Evolutionary conservation across 2,113 vertebrate species (phyloP), one percentile per base, ranked within the genome.

Genomic region (Empidonax alnorum): DNA sequence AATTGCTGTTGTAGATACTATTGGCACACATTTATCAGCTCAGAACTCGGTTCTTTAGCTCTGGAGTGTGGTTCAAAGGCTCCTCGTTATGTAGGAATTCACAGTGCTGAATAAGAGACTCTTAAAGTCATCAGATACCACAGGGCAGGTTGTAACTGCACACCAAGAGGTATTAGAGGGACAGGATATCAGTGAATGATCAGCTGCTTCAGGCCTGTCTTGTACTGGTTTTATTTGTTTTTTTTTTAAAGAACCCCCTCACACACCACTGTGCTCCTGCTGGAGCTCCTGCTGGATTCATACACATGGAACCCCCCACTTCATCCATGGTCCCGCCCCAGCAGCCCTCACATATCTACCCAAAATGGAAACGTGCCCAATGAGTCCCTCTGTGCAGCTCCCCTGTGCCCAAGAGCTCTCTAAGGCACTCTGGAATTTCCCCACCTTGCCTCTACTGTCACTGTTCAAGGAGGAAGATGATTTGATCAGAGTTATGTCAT

Each of bases 401-500:
- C 31, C 61, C 56, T 37, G 33, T 20, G 68, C 41, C n/a, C 2
- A 9, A 69, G 63, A 2, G 14, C 58, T 56, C 25, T 33, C n/a
- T 41, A 23, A 80, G 33, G 19, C 49, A 27, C 50, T 33, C 3
- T 6, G 18, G 23, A 22, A 20, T 58, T 81, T 50, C 11, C 53
- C 33, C 14, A 84, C 73, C 19, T 72, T 91, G 42, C 39, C 52
- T 72, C 56, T 59, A 4, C 56, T 17, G 0, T 41, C 31, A 5
- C 41, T 56, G 14, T 27, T 37, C 6, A 10, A 31, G 65, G 41
- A 90, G 65, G 28, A 49, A 50, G 20, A 24, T 46, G 23, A 22
- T 1, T 2, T 7, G 10, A 35, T 39, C 30, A 11, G 30, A 46
- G 19, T 61, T 35, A 14, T 3, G 33, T 63, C 4, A 1, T 3